Evolutionary conservation across 2,797 vertebrate genomes (phyloP).

Genomic region (Alca torda): DNA sequence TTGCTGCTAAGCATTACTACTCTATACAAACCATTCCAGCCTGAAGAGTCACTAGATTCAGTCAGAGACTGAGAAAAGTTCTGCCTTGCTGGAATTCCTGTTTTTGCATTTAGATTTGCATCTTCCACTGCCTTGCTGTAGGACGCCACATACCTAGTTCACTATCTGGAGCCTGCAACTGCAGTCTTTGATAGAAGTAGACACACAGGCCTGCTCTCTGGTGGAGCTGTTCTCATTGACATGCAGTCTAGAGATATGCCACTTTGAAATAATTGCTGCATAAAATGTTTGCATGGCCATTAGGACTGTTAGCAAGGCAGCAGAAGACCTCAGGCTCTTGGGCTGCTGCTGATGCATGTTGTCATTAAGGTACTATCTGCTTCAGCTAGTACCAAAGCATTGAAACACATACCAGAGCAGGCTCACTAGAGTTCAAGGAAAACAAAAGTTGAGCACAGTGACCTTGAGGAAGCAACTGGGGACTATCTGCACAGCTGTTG

Average conservation of each 20-base stretch:
- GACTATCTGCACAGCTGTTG: not conserved
- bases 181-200: not conserved
- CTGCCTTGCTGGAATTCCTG: not conserved
- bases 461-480: not conserved
- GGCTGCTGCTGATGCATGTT: not conserved
- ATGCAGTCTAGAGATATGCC: not conserved
- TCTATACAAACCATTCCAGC: not conserved
- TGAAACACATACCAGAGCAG: not conserved
- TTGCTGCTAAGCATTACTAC: not conserved
- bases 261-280: not conserved
- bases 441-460: not conserved
- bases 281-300: not conserved
- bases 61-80: not conserved
- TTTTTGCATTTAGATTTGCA: not conserved
- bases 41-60: not conserved
- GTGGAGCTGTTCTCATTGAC: not conserved
- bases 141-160: not conserved
- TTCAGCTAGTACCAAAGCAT: not conserved
- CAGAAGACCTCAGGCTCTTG: not conserved
- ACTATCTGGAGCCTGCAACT: not conserved
- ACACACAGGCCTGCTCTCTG: not conserved
- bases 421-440: not conserved
- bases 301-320: not conserved
- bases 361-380: not conserved
- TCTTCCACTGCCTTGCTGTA: not conserved